Evolutionary conservation across 2,797 vertebrate genomes (phyloP), one percentile per base, ranked within the genome.

Genomic region (Hydrolagus colliei): DNA sequence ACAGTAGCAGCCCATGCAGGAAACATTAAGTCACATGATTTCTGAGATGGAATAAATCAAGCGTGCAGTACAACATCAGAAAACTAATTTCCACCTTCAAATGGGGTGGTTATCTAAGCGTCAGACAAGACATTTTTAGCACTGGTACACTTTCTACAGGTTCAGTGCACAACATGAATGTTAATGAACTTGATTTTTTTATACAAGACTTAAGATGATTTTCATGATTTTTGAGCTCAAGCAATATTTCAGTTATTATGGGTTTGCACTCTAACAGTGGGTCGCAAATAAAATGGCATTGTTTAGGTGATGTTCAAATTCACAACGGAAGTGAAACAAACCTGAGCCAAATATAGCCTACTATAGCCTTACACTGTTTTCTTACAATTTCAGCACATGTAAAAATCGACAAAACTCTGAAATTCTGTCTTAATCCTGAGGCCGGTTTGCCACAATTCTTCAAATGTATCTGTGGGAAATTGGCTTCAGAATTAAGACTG

Each of bases 11-110:
- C 87, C 89, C 90, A 92, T 91, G 92, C 91, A 93, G 92, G 92
- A 94, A 94, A 94, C 92, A 93, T 93, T 95, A 95, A 94, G 94
- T 95, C 95, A 95, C 90, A 92, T 95, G 95, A 96, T 94, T 95
- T 94, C 93, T 93, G 93, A 95, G 94, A 94, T 88, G 91, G 94
- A 96, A 94, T 95, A 94, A 95, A 93, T 95, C 95, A 96, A 95
- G 94, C 95, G 94, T 93, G 89, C 89, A 91, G 92, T 86, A 91
- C 89, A 89, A 92, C 90, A 91, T 89, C 90, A 95, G 94, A 95
- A 96, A 97, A 96, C 93, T 95, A 94, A 95, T 96, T 97, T 96
- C 94, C 95, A 95, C 95, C 96, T 96, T 95, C 94, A 96, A 95
- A 96, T 92, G 92, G 88, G 93, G 92, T 95, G 92, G 93, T 96